phyloP scores from a whole-genome alignment of 1,140 invertebrate species.

The Ceratina japonica region DNA sequence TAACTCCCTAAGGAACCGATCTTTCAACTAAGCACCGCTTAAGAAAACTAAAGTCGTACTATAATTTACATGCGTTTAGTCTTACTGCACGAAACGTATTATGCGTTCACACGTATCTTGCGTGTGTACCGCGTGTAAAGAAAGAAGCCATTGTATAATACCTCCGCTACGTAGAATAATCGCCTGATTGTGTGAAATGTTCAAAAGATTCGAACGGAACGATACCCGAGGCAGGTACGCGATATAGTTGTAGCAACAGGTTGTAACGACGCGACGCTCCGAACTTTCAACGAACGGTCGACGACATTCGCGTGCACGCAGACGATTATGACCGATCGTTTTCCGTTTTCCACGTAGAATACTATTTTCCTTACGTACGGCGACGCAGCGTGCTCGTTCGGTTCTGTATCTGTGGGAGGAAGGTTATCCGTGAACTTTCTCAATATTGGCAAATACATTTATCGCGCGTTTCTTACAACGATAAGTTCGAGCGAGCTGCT shows the following conservation, averaged over 20 bases:
- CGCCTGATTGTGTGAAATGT: background rate
- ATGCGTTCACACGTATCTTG: background rate
- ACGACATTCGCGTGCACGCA: constrained; percentile 52
- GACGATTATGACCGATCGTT: background rate
- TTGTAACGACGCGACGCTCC: constrained; percentile 57
- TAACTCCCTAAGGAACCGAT: constrained; percentile 56
- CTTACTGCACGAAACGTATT: background rate
- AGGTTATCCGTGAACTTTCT: constrained; percentile 34
- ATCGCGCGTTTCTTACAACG: constrained; percentile 13
- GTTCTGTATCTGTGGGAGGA: background rate
- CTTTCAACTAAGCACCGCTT: constrained; percentile 31
- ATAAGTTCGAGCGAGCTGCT: background rate
- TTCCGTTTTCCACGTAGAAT: background rate
- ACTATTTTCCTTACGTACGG: background rate
- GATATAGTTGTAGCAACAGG: constrained; percentile 54
- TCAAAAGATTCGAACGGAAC: background rate
- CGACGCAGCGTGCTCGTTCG: background rate
- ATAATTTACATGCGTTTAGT: background rate
- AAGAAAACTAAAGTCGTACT: constrained; percentile 12
- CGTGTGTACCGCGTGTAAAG: no score
- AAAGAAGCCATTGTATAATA: background rate
- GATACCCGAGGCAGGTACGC: constrained; percentile 4
- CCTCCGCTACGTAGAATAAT: background rate
- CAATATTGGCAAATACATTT: constrained; percentile 6
- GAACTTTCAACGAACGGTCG: constrained; percentile 62